Conservation (phyloP, 2,113 vertebrate species). For the Ochotona princeps region DNA sequence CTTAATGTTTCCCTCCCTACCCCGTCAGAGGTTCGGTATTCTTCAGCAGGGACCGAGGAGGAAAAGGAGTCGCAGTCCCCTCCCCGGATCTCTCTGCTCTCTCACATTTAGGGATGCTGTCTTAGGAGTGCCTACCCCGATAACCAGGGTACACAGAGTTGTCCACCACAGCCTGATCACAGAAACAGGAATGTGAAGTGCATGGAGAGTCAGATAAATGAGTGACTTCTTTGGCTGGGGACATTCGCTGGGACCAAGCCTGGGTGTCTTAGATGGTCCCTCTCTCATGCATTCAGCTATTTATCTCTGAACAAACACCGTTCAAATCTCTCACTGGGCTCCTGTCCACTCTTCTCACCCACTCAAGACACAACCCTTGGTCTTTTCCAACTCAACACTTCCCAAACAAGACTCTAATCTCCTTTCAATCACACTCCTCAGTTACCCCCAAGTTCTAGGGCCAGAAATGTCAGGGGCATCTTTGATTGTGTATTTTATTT, state of each 20-base stretch:
- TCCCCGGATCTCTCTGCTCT: neutral
- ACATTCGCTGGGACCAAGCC: neutral
- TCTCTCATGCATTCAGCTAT: neutral
- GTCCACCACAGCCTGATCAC: neutral
- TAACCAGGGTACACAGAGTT: neutral
- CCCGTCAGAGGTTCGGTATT: slow-evolving; percentile 5
- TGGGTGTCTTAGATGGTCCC: neutral
- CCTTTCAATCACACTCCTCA: neutral
- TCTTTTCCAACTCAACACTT: neutral
- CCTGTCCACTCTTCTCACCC: neutral
- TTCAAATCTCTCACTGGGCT: neutral
- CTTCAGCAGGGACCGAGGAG: neutral
- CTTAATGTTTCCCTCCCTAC: neutral
- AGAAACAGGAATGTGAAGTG: neutral
- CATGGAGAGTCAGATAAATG: neutral
- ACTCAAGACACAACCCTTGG: neutral
- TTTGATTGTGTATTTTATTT: neutral
- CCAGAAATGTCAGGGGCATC: neutral
- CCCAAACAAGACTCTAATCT: neutral
- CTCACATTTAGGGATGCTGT: neutral
- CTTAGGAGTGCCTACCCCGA: neutral
- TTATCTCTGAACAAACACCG: neutral
- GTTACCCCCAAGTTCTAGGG: neutral
- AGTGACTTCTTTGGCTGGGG: neutral
- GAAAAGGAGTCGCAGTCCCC: neutral